Base-by-base conservation (phyloP, 2,888 invertebrate species). In the Julus scandinavius region DNA sequence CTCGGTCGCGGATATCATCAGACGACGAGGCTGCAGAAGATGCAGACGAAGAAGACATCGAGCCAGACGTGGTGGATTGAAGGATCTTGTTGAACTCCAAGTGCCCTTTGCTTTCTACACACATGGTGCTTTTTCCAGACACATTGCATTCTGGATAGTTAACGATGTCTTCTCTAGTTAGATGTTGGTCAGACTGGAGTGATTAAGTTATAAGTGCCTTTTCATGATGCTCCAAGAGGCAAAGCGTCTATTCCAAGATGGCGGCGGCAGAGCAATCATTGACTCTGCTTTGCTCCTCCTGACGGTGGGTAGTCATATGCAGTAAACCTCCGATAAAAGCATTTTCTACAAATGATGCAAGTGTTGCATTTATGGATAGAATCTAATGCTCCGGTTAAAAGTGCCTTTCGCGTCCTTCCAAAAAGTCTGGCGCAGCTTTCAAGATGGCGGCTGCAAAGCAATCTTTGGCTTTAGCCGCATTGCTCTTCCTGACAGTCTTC, bases 21-120 rank as follows among this genome's bases (percentile, higher is more conserved):
- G 85, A 85, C 29, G 88, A 88, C 54, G 85, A 83, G 29, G 88
- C 49, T 15, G 84, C 88, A 40, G 88, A 87, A 38, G 87, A 63
- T 45, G 87, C 50, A 20, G 88, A 84, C 54, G 88, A 88, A 29
- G 45, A 45, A 17, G 84, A 84, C 38, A 80, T 38, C 50, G 88
- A 88, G 85, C 88, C 88, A 17, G 88, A 88, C 29, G 88, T 88
- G 13, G 88, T 88, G 29, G 88, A 88, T 58, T 88, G 85, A 88
- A 84, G 41, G 58, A 17, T n/a, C 58, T 54, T 9, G 54, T 15
- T 9, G 54, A 15, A 13, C 13, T 54, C 54, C 9, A 54, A 54
- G 54, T 54, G 54, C 54, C 54, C n/a, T 58, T 58, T 49, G 49
- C 17, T 6, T 58, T 58, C 58, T n/a, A 58, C 58, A 58, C n/a